Evolutionary conservation across 1,140 invertebrate species (phyloP), one percentile per base, ranked within the genome.

Genomic region (Bombyx mandarina): DNA sequence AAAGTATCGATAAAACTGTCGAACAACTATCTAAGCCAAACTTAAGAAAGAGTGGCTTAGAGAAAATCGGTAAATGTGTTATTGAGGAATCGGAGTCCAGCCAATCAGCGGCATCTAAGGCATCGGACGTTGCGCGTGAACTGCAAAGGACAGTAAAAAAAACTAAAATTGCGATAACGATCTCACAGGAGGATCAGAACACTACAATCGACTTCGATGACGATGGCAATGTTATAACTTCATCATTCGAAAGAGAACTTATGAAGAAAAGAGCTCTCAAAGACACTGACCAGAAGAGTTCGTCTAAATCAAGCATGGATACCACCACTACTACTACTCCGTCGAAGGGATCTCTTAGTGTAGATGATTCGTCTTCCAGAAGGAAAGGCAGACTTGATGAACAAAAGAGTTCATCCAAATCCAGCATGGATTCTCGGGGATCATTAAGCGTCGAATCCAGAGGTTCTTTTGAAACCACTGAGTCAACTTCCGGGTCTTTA

Each of bases 401-500:
- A 54, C 88, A 89, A 65, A 89, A 89, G 59, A 89, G 88, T 62
- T 89, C 88, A 9, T 91, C 90, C 10, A 91, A 91, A 69, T 91
- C 90, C 3, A 91, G 90, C 62, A 89, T 91, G 59, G 90, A 91
- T 63, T 91, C 90, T 6, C 89, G 88, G 64, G 89, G 90, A 7
- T 91, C 90, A 6, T 69, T 91, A 6, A 91, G 90, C 69, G 90
- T 92, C 4, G 92, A 93, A 74, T 92, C 91, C 0, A 88, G 90
- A 63, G 91, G 91, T 35, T 93, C 92, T 1, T 89, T 92, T 64
- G 92, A 93, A 84, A 93, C 90, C 66, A 93, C 90, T 22, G 92
- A 93, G 77, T 93, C 92, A 42, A 94, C 93, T 65, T 94, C 92
- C n/a, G 92, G 93, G 7, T 93, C 92, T 43, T 82, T 93, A 45